Evolutionary conservation across 2,113 vertebrate species (phyloP).

Genomic region (Aspidoscelis tigris): DNA sequence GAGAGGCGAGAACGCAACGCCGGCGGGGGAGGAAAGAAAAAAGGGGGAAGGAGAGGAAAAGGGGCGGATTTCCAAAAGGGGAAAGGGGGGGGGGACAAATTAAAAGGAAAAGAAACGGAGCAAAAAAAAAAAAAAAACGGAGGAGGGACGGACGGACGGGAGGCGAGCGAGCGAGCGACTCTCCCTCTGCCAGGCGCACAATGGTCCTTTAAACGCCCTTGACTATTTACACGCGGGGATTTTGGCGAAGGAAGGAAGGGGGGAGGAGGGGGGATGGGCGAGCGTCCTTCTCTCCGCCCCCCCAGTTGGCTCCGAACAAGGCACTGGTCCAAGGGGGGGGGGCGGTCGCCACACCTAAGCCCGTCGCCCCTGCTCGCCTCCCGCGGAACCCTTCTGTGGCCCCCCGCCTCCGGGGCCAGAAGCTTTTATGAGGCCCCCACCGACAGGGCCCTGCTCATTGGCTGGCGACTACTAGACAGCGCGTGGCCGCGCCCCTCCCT

Average conservation of each 20-base stretch:
- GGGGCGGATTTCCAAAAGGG: background rate
- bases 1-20: background rate
- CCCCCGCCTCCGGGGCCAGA: background rate
- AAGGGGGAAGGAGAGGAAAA: background rate
- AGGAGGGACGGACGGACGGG: background rate
- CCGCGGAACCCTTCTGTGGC: constrained; percentile 5
- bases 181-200: background rate
- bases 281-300: background rate
- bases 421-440: constrained; percentile 11
- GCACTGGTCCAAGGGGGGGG: background rate
- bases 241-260: background rate
- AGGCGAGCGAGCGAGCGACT: background rate
- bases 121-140: background rate
- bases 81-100: background rate
- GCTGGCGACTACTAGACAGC: background rate
- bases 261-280: background rate
- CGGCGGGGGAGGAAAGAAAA: too few species aligned
- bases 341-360: background rate
- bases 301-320: background rate
- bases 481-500: constrained; percentile 6
- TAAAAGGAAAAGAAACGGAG: too few species aligned
- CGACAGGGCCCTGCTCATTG: constrained; percentile 17
- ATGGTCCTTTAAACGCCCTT: constrained; percentile 50
- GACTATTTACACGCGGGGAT: constrained; percentile 16
- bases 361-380: background rate